Evolutionary conservation across 2,888 invertebrate genomes (phyloP).

Genomic region (Pocota personata): DNA sequence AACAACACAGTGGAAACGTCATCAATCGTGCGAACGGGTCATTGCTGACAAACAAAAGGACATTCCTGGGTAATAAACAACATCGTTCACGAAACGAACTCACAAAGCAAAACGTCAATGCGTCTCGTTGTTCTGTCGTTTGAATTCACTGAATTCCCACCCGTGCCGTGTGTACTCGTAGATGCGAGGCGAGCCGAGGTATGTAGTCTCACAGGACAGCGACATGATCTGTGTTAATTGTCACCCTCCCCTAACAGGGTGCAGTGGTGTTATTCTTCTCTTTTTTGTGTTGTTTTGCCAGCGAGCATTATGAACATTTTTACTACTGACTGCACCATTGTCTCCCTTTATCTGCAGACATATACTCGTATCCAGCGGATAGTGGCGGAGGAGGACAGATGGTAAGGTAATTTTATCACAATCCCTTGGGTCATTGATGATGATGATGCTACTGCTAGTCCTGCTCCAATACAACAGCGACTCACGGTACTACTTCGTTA

Average conservation of each 20-base stretch:
- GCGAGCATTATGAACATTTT: slow-evolving; percentile 9
- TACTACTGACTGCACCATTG: slow-evolving; percentile 45
- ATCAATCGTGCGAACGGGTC: slow-evolving; percentile 71
- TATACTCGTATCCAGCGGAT: background rate
- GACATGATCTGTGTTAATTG: slow-evolving; percentile 73
- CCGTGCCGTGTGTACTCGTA: background rate
- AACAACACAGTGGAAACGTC: slow-evolving; percentile 58
- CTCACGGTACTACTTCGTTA: slow-evolving; percentile 49
- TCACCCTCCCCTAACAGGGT: slow-evolving; percentile 65
- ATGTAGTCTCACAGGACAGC: slow-evolving; percentile 49
- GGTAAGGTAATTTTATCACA: slow-evolving; percentile 73
- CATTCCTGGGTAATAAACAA: slow-evolving; percentile 71
- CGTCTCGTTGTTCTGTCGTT: slow-evolving; percentile 39
- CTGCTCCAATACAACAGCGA: slow-evolving; percentile 34
- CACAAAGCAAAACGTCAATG: slow-evolving; percentile 61
- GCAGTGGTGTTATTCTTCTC: slow-evolving; percentile 38
- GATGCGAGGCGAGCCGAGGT: background rate
- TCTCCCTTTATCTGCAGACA: slow-evolving; percentile 37
- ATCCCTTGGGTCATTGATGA: slow-evolving; percentile 73
- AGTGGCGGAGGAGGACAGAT: slow-evolving; percentile 58
- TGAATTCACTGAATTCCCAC: slow-evolving; percentile 31
- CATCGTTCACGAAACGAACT: slow-evolving; percentile 24
- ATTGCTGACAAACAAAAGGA: slow-evolving; percentile 72
- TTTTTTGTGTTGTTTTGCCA: slow-evolving; percentile 10
- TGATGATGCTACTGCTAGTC: slow-evolving; percentile 50